Evolutionary conservation across 2,888 invertebrate species (phyloP).

Genomic region (Ceramica pisi): DNA sequence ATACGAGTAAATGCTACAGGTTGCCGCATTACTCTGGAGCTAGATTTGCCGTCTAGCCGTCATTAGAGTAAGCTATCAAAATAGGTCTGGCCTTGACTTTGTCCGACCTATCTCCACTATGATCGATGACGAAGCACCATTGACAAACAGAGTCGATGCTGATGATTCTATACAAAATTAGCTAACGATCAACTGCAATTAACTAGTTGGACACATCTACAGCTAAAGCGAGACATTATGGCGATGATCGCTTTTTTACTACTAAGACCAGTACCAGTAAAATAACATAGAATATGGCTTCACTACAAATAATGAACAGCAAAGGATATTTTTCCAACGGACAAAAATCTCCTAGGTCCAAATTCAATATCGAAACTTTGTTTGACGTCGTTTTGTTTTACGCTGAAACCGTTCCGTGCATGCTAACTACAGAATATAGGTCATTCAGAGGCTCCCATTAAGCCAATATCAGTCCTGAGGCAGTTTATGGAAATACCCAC

Average conservation of each 20-base stretch:
- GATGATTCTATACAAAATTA: background rate
- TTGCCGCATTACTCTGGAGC: background rate
- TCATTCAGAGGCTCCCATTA: constrained; percentile 14
- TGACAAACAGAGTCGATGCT: background rate
- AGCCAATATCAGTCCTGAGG: background rate
- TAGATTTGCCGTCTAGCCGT: background rate
- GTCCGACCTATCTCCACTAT: background rate
- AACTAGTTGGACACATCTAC: background rate
- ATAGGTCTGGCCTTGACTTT: constrained; percentile 10
- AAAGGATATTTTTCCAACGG: constrained; percentile 20
- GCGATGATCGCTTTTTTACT: background rate
- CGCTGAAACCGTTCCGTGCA: constrained; percentile 13
- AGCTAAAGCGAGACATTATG: background rate
- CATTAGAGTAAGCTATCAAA: background rate
- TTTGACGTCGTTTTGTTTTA: constrained; percentile 28
- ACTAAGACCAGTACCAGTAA: no score
- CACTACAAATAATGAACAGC: background rate
- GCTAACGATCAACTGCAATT: constrained; percentile 13
- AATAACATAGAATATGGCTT: background rate
- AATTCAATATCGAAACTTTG: constrained; percentile 2
- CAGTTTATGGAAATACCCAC: background rate
- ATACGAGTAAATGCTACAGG: constrained; percentile 1
- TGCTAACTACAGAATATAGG: constrained; percentile 29
- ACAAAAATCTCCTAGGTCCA: background rate
- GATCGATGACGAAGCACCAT: constrained; percentile 6